phyloP scores from a whole-genome alignment of 2,888 invertebrate species.

The Pomacea canaliculata region DNA sequence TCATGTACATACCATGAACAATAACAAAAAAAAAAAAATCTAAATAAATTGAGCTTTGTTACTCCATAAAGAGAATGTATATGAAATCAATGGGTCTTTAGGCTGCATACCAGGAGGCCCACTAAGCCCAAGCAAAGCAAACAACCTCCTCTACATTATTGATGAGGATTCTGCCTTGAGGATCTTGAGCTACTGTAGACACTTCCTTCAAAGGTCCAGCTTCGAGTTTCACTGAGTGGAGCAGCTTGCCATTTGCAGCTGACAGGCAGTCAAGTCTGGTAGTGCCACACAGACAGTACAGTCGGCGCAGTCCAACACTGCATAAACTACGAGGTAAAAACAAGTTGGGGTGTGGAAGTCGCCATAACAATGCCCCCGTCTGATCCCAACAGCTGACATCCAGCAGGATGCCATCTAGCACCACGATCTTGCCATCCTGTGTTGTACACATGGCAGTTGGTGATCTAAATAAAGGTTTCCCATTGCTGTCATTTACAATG shows the following conservation, averaged over 20 bases:
- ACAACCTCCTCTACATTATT: slow-evolving; percentile 20
- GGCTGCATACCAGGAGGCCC: too few species aligned
- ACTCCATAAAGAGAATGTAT: too few species aligned
- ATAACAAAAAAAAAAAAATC: too few species aligned
- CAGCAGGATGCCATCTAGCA: slow-evolving; percentile 10
- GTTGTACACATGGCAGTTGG: slow-evolving; percentile 24
- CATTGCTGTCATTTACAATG: slow-evolving; percentile 22
- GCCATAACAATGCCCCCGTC: slow-evolving; percentile 4
- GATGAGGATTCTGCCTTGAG: slow-evolving; percentile 14
- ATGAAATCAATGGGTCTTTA: too few species aligned
- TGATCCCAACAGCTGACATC: slow-evolving; percentile 24
- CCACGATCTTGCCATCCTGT: slow-evolving; percentile 19
- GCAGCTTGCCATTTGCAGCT: slow-evolving; percentile 10
- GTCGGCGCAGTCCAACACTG: slow-evolving; percentile 15
- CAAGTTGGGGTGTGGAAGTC: background rate
- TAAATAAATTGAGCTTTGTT: too few species aligned
- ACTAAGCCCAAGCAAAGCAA: slow-evolving; percentile 17
- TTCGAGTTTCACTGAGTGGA: slow-evolving; percentile 17
- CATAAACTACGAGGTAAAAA: slow-evolving; percentile 20
- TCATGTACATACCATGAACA: too few species aligned
- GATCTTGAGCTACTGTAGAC: slow-evolving; percentile 21
- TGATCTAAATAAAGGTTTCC: slow-evolving; percentile 21
- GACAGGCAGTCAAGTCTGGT: slow-evolving; percentile 16
- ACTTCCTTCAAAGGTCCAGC: slow-evolving; percentile 11
- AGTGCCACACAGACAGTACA: slow-evolving; percentile 9